Percentiles rank a stretch among this genome's conserved stretches.
These are phyloP conservation scores for Hypanus sabinus DNA, from an alignment of 2,113 vertebrate species.

Conservation along the genomic window DNA sequence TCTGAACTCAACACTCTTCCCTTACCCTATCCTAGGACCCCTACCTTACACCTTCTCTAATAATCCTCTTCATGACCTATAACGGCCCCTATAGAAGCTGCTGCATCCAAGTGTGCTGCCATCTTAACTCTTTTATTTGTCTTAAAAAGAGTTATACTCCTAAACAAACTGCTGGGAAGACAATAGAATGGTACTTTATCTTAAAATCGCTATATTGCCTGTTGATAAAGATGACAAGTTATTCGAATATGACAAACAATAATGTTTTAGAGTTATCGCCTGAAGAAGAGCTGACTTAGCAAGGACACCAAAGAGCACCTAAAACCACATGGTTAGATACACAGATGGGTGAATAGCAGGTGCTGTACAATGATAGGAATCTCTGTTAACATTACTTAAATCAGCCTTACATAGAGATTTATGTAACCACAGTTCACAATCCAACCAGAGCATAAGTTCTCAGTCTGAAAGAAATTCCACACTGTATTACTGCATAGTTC, in stretches of 20 bases:
- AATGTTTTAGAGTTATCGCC: neutral
- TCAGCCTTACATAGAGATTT: neutral
- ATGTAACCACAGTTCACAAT: neutral
- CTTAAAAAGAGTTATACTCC: neutral
- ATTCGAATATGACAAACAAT: neutral
- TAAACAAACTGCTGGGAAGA: neutral
- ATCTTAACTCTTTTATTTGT: neutral
- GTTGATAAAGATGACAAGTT: neutral
- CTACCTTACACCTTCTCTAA: neutral
- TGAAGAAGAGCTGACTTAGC: neutral
- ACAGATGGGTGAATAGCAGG: neutral
- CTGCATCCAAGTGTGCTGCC: neutral
- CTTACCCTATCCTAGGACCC: too few species aligned
- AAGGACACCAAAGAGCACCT: neutral
- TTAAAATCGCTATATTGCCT: neutral
- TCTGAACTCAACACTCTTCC: neutral
- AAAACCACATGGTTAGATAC: neutral
- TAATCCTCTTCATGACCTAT: neutral
- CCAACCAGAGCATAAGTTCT: conserved; percentile 6
- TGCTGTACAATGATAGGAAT: neutral
- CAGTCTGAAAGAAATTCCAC: conserved; percentile 58
- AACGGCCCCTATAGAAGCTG: neutral
- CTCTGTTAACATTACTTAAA: neutral
- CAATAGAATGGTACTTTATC: neutral
- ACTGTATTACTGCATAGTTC: conserved; percentile 68